A percentile compares a stretch with the other conserved stretches of the same genome.
These are phyloP conservation scores for Lethrus apterus DNA, from an alignment of 1,140 invertebrate genomes.

Conservation along the genomic window DNA sequence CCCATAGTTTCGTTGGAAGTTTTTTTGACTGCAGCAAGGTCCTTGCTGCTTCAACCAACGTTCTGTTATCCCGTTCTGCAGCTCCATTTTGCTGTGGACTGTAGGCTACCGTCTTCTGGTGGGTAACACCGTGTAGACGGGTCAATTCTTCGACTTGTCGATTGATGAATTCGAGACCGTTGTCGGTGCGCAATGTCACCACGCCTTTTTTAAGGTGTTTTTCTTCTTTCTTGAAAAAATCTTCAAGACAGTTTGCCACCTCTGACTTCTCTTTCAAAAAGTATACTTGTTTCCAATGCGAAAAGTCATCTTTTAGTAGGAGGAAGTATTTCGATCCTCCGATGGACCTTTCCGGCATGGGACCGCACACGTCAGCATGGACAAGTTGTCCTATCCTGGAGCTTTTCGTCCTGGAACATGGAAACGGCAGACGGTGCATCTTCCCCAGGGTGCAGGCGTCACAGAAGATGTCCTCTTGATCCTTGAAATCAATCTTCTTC, in stretches of 20 bases:
- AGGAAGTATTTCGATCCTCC: conserved; percentile 32
- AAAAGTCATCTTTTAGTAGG: conserved; percentile 33
- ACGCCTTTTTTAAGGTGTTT: conserved; percentile 17
- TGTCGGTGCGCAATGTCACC: no score
- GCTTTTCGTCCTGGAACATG: conserved; percentile 22
- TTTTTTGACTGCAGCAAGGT: conserved; percentile 15
- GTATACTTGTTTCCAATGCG: conserved; percentile 29
- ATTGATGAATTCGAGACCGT: conserved; percentile 34
- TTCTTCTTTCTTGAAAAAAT: conserved; percentile 26
- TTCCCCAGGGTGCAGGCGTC: conserved; percentile 34
- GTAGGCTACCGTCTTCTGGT: conserved; percentile 30
- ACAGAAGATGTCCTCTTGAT: background rate
- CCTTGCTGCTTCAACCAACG: conserved; percentile 33
- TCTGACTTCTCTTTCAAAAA: conserved; percentile 37
- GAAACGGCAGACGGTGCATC: conserved; percentile 31
- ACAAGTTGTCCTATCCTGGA: conserved; percentile 19
- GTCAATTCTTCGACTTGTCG: conserved; percentile 24
- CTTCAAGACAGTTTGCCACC: conserved; percentile 25
- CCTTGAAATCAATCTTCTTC: background rate
- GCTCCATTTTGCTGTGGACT: conserved; percentile 39
- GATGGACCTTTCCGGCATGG: conserved; percentile 29
- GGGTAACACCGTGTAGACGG: conserved; percentile 22
- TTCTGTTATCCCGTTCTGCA: conserved; percentile 39
- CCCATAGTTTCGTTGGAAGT: conserved; percentile 30
- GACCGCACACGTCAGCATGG: conserved; percentile 28